These are phyloP conservation scores for Phrynocephalus versicolor DNA, from an alignment of 2,113 vertebrate species.

Conservation along the genomic window DNA sequence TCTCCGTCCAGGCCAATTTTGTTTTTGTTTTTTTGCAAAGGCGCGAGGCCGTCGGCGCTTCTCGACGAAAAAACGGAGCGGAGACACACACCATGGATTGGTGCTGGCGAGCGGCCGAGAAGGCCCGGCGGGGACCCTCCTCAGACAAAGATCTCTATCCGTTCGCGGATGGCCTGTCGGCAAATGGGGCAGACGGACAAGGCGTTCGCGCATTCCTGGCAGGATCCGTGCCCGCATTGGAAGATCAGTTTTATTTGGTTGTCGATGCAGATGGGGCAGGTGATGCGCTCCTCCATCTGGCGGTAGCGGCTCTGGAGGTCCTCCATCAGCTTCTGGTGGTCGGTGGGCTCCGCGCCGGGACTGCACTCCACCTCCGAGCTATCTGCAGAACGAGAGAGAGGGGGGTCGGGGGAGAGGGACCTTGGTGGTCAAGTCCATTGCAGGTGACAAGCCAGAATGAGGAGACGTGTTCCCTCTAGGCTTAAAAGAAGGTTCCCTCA, in stretches of 20 bases:
- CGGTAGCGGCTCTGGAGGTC: conserved; percentile 96
- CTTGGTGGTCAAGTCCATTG: too few relatives aligned
- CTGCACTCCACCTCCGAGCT: conserved; percentile 90
- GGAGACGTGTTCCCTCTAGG: too few relatives aligned
- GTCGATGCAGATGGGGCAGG: conserved; percentile 98
- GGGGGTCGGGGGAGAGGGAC: too few relatives aligned
- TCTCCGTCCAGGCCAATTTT: too few relatives aligned
- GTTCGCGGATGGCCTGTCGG: conserved; percentile 92
- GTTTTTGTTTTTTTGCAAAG: too few relatives aligned
- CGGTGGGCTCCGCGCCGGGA: conserved; percentile 78
- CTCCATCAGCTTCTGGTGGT: conserved; percentile 94
- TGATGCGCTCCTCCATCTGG: conserved; percentile 99
- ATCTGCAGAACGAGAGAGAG: conserved; percentile 73
- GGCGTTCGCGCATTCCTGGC: conserved; percentile 89
- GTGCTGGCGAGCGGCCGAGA: too few relatives aligned
- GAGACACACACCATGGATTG: too few relatives aligned
- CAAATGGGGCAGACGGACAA: conserved; percentile 96
- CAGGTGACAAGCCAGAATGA: too few relatives aligned
- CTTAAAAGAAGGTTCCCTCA: too few relatives aligned
- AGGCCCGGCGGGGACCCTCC: too few relatives aligned
- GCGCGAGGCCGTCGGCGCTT: not conserved
- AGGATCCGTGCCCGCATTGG: conserved; percentile 96
- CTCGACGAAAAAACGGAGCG: conserved; percentile 28
- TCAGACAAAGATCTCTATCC: conserved; percentile 94
- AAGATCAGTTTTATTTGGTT: conserved; percentile 98